Evolutionary conservation across 1,140 invertebrate genomes (phyloP).

Genomic region (Halyomorpha halys): DNA sequence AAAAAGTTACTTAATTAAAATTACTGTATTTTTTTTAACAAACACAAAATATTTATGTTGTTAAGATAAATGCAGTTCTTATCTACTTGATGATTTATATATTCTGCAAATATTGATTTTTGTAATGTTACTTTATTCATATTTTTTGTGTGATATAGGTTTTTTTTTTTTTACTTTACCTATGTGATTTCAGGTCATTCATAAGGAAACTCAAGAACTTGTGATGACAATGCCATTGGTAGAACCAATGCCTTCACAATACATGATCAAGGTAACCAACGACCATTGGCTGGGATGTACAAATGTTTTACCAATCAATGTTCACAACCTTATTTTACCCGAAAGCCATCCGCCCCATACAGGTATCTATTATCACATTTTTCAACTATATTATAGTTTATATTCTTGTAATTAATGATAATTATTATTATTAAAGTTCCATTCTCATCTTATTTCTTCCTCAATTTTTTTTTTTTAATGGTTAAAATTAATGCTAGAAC

Average conservation of each 20-base stretch:
- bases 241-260: constrained; percentile 84
- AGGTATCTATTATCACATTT: constrained; percentile 42
- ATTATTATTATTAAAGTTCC: too few relatives aligned
- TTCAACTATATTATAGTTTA: too few relatives aligned
- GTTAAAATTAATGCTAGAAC: too few relatives aligned
- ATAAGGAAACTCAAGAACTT: constrained; percentile 66
- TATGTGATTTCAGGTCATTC: constrained; percentile 43
- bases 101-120: too few relatives aligned
- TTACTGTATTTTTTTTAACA: too few relatives aligned
- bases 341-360: constrained; percentile 89
- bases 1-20: too few relatives aligned
- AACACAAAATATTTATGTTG: too few relatives aligned
- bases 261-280: constrained; percentile 76
- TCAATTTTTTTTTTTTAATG: too few relatives aligned
- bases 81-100: background rate
- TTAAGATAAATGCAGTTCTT: too few relatives aligned
- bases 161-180: constrained; percentile 12
- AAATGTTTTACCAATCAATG: constrained; percentile 60
- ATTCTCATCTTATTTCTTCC: too few relatives aligned
- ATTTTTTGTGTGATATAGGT: constrained; percentile 19
- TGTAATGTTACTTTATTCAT: too few relatives aligned
- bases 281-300: constrained; percentile 86
- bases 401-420: too few relatives aligned
- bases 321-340: constrained; percentile 84
- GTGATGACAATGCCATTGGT: constrained; percentile 92